phyloP scores from a whole-genome alignment of 2,888 invertebrate genomes.

The Seira ritae region DNA sequence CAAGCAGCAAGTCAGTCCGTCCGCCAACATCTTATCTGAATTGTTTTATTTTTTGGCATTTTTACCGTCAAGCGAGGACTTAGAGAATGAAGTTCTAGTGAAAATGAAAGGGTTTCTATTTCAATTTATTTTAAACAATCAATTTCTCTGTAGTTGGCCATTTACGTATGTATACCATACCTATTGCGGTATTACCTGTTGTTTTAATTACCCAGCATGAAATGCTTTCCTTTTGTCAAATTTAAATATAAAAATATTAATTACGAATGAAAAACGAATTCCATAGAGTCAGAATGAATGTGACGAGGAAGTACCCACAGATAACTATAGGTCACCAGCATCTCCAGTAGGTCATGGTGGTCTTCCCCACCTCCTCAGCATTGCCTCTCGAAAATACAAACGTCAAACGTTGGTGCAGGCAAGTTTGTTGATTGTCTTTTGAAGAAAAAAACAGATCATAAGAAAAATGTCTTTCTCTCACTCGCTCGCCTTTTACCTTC shows the following conservation, averaged over 20 bases:
- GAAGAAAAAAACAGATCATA: not conserved
- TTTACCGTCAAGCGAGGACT: not conserved
- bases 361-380: slow-evolving; percentile 69
- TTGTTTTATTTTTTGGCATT: not conserved
- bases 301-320: slow-evolving; percentile 71
- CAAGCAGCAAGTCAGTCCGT: not conserved
- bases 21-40: not conserved
- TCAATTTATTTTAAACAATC: not conserved
- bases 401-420: slow-evolving; percentile 71
- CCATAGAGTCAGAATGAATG: slow-evolving; percentile 43
- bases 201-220: not conserved
- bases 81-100: not conserved
- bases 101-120: slow-evolving; percentile 1
- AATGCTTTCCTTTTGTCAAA: no score
- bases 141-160: not conserved
- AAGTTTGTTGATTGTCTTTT: slow-evolving; percentile 56
- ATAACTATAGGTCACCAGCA: slow-evolving; percentile 53
- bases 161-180: no score
- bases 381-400: slow-evolving; percentile 70
- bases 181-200: not conserved
- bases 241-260: not conserved
- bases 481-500: slow-evolving; percentile 8
- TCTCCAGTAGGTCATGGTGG: slow-evolving; percentile 65
- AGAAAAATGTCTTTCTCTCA: not conserved
- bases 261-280: slow-evolving; percentile 19